phyloP scores from a whole-genome alignment of 2,113 vertebrate species.

The Semnopithecus entellus region DNA sequence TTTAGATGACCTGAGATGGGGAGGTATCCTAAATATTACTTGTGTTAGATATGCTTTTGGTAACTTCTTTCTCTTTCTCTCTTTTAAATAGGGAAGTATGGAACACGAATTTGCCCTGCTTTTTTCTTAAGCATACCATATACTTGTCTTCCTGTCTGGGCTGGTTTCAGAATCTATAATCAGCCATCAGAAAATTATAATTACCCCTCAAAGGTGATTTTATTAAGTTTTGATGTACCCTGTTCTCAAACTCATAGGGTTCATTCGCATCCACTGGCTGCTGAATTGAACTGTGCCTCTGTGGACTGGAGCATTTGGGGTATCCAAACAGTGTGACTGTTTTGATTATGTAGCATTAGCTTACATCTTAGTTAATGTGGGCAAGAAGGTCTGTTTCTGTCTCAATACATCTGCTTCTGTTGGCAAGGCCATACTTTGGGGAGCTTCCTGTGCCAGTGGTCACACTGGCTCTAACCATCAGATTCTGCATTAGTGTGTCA shows the following conservation, averaged over 20 bases:
- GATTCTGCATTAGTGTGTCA: neutral
- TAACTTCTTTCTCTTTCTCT: slow-evolving; percentile 16
- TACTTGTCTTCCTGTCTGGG: slow-evolving; percentile 91
- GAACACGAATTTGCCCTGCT: slow-evolving; percentile 86
- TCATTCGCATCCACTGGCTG: neutral
- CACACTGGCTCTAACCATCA: neutral
- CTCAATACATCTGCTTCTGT: neutral
- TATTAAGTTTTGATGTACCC: neutral
- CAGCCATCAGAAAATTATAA: slow-evolving; percentile 83
- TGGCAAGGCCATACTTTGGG: neutral
- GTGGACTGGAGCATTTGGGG: neutral
- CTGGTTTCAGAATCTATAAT: slow-evolving; percentile 91
- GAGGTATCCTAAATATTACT: neutral
- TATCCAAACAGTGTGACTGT: rapidly evolving
- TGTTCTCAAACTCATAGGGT: neutral
- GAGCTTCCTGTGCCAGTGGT: neutral
- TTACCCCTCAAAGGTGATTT: slow-evolving; percentile 85
- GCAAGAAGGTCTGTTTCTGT: neutral
- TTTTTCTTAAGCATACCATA: slow-evolving; percentile 90
- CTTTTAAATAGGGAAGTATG: slow-evolving; percentile 91
- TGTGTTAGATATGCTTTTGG: neutral
- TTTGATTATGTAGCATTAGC: neutral
- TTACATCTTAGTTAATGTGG: neutral
- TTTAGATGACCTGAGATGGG: neutral
- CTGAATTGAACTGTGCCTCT: neutral